These are phyloP conservation scores for Cryptoprocta ferox DNA, from an alignment of 2,797 vertebrate genomes.

Conservation along the genomic window DNA sequence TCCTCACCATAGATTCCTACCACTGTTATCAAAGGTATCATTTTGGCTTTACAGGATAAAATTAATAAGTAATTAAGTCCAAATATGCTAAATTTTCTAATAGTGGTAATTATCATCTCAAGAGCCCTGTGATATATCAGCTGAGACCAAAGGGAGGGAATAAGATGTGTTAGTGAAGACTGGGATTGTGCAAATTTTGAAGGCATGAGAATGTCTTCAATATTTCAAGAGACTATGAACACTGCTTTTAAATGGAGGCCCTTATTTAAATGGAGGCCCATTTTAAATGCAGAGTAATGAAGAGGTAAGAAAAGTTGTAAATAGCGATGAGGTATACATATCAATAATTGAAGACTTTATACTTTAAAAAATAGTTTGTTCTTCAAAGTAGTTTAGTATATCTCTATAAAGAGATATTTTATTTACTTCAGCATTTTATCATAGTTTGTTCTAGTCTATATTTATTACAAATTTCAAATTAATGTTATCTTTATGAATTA, in stretches of 20 bases:
- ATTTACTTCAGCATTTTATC: neutral
- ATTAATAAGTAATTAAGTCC: neutral
- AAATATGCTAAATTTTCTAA: neutral
- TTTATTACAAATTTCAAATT: neutral
- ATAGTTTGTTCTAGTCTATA: neutral
- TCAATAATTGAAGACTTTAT: neutral
- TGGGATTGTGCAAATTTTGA: neutral
- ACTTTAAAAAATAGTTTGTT: neutral
- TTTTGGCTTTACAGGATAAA: neutral
- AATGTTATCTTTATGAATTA: neutral
- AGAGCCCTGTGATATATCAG: neutral
- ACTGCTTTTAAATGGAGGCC: neutral
- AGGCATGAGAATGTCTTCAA: neutral
- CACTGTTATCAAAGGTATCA: neutral
- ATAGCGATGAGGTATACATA: neutral
- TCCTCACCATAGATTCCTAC: neutral
- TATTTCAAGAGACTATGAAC: neutral
- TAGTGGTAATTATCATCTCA: neutral
- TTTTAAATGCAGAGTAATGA: neutral
- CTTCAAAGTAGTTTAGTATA: neutral
- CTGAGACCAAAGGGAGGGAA: neutral
- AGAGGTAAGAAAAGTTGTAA: neutral
- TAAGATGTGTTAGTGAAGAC: neutral
- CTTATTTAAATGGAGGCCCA: neutral
- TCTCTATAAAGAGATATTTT: neutral